Evolutionary conservation across 2,888 invertebrate species (phyloP).

Genomic region (Drosophila macrospina): DNA sequence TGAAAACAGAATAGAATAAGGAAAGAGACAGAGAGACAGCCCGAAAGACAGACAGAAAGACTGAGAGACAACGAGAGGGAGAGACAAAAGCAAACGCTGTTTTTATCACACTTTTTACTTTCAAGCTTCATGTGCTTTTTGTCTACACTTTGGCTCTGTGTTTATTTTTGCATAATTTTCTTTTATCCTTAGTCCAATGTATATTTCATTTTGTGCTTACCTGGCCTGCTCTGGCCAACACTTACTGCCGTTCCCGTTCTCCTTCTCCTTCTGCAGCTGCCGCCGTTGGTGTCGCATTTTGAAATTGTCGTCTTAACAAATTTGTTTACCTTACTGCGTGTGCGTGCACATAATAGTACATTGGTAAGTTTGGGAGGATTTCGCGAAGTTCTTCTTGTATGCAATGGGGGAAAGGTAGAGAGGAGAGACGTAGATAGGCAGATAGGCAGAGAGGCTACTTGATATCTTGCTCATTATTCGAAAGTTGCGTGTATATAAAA

Average conservation of each 20-base stretch:
- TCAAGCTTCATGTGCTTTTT: conserved; percentile 34
- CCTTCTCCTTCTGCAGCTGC: conserved; percentile 7
- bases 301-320: conserved; percentile 66
- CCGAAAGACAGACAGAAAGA: background rate
- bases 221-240: conserved; percentile 39
- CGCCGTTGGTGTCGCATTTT: conserved; percentile 38
- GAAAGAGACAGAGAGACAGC: background rate
- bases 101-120: conserved; percentile 71
- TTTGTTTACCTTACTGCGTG: conserved; percentile 71
- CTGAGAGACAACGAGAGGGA: background rate
- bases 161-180: conserved; percentile 78
- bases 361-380: conserved; percentile 52
- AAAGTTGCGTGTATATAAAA: conserved; percentile 50
- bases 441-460: conserved; percentile 26
- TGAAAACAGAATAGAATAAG: conserved; percentile 48
- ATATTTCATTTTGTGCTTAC: conserved; percentile 72
- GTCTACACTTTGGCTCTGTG: conserved; percentile 48
- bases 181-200: conserved; percentile 68
- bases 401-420: background rate
- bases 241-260: conserved; percentile 20
- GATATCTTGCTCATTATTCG: conserved; percentile 59
- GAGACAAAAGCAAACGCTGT: conserved; percentile 21
- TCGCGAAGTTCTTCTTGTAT: background rate
- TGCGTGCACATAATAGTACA: conserved; percentile 41
- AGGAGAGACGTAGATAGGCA: background rate